These are phyloP conservation scores for Xyrichtys novacula DNA, from an alignment of 2,797 vertebrate genomes.

Conservation along the genomic window DNA sequence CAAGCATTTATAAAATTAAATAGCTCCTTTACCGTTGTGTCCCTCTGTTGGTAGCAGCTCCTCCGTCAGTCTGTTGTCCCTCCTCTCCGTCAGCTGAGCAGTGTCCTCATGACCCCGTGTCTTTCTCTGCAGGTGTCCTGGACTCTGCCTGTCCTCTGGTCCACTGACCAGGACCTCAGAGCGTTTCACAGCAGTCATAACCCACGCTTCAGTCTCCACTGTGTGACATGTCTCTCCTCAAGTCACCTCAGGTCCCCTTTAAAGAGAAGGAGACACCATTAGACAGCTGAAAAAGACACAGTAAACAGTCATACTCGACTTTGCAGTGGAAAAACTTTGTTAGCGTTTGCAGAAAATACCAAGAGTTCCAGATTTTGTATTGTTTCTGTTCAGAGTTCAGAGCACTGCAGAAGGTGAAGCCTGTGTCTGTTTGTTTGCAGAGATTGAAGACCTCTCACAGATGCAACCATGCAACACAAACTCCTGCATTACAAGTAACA, in stretches of 20 bases:
- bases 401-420: slow-evolving; percentile 58
- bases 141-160: slow-evolving; percentile 51
- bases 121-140: slow-evolving; percentile 68
- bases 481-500: too few relatives aligned
- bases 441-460: slow-evolving; percentile 82
- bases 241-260: slow-evolving; percentile 69
- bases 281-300: slow-evolving; percentile 48
- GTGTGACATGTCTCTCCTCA: slow-evolving; percentile 57
- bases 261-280: slow-evolving; percentile 40
- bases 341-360: slow-evolving; percentile 64
- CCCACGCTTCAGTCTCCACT: slow-evolving; percentile 59
- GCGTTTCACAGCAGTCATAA: slow-evolving; percentile 83
- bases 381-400: slow-evolving; percentile 69
- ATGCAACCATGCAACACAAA: slow-evolving; percentile 75
- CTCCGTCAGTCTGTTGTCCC: slow-evolving; percentile 53
- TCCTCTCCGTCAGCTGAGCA: slow-evolving; percentile 53
- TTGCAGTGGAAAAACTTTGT: slow-evolving; percentile 53
- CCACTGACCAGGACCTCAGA: slow-evolving; percentile 57
- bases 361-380: slow-evolving; percentile 68
- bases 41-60: slow-evolving; percentile 55
- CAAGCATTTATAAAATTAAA: not conserved
- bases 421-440: slow-evolving; percentile 89
- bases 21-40: slow-evolving; percentile 77
- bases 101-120: slow-evolving; percentile 53
- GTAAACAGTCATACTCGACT: slow-evolving; percentile 57